Percentiles rank a stretch among this genome's conserved stretches.
These are phyloP conservation scores for Malurus splendens DNA, from an alignment of 2,797 vertebrate genomes.

Conservation along the genomic window DNA sequence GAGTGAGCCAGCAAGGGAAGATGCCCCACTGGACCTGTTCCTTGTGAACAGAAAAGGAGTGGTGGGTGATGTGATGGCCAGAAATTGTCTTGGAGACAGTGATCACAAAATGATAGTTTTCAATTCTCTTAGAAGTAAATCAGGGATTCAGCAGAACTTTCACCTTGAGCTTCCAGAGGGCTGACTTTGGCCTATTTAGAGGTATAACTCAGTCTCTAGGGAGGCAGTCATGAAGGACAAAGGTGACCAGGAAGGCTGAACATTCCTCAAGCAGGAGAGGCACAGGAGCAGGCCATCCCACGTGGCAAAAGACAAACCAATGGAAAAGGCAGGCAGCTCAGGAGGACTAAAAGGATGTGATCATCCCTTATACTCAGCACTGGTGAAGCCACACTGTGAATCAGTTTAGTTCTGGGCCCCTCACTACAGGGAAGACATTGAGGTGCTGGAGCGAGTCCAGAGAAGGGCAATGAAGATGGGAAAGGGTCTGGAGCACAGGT, in stretches of 20 bases:
- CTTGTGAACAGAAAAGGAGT: background rate
- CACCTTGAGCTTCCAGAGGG: background rate
- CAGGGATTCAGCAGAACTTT: background rate
- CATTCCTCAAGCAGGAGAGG: background rate
- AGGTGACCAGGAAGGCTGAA: background rate
- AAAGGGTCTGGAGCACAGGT: background rate
- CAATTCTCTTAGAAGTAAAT: background rate
- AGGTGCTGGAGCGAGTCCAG: background rate
- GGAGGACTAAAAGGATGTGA: background rate
- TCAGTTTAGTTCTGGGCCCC: background rate
- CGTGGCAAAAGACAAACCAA: background rate
- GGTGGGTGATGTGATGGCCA: background rate
- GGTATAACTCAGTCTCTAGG: background rate
- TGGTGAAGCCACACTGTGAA: background rate
- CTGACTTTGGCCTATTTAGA: background rate
- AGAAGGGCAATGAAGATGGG: background rate
- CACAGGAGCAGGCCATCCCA: fast-evolving
- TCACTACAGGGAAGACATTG: background rate
- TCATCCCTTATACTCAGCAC: background rate
- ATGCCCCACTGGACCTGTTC: background rate
- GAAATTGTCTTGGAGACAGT: background rate
- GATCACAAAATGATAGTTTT: background rate
- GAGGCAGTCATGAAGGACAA: background rate
- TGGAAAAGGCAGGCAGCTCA: background rate
- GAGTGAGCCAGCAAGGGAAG: background rate